A percentile compares a stretch with the other conserved stretches of the same genome.
Evolutionary conservation across 2,113 vertebrate genomes (phyloP).

Genomic region (Dendrocopos noguchii): DNA sequence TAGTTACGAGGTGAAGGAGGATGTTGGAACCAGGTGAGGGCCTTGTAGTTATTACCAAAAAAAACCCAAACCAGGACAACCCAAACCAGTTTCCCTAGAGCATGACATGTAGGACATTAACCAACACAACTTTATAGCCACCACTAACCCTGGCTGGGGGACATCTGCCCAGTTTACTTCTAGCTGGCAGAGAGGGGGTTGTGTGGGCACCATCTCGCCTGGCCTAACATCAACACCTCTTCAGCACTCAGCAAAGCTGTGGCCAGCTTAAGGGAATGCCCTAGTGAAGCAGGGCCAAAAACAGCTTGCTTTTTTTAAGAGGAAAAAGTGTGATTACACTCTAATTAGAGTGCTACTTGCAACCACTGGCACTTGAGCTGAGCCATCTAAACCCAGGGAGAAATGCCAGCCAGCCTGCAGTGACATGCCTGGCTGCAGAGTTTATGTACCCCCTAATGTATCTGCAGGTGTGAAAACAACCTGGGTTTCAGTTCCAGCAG

Average conservation of each 20-base stretch:
- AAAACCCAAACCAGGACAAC: fast-evolving
- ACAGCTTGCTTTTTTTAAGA: background rate
- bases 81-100: background rate
- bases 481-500: background rate
- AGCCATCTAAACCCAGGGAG: background rate
- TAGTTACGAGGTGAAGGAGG: background rate
- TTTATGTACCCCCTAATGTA: background rate
- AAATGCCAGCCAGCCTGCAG: background rate
- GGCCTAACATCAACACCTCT: background rate
- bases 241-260: background rate
- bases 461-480: background rate
- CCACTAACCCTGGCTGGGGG: background rate
- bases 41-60: background rate
- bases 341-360: background rate
- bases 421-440: background rate
- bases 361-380: background rate
- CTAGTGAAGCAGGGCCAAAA: background rate
- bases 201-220: fast-evolving
- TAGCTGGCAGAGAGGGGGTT: background rate
- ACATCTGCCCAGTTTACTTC: background rate
- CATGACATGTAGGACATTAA: background rate
- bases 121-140: background rate
- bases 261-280: background rate
- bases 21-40: background rate
- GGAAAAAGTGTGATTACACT: background rate